phyloP scores from a whole-genome alignment of 2,113 vertebrate genomes.

The Silurus meridionalis region DNA sequence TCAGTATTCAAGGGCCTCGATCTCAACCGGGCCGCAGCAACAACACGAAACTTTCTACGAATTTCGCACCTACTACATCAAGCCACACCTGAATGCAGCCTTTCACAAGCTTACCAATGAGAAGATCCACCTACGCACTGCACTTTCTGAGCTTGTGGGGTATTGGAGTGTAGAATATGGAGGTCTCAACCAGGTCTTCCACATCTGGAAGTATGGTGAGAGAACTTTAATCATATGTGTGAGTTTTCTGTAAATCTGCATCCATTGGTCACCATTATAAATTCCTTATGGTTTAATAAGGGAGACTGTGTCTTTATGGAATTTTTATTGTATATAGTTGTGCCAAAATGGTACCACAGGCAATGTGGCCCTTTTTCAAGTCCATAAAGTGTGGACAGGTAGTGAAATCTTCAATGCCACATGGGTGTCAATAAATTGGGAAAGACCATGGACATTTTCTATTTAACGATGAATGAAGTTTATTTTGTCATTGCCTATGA shows the following conservation, averaged over 20 bases:
- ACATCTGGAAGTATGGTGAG: conserved; percentile 90
- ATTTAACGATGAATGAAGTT: neutral
- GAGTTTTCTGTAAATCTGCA: neutral
- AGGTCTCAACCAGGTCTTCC: conserved; percentile 85
- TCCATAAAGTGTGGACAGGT: neutral
- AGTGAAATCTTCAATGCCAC: neutral
- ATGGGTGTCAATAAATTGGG: neutral
- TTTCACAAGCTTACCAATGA: conserved; percentile 81
- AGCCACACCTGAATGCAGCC: conserved; percentile 78
- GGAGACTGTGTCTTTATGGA: neutral
- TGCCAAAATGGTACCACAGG: too few relatives aligned
- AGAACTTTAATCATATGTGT: neutral
- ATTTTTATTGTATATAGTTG: neutral
- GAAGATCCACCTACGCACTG: conserved; percentile 79
- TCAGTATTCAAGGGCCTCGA: conserved; percentile 55
- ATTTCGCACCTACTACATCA: conserved; percentile 84
- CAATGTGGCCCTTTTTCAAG: neutral
- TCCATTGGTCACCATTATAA: neutral
- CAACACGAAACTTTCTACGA: conserved; percentile 80
- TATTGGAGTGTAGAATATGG: conserved; percentile 87
- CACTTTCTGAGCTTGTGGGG: conserved; percentile 85
- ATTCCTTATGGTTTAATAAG: neutral
- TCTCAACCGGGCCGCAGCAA: conserved; percentile 79
- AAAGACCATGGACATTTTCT: neutral
- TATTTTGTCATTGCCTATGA: neutral